Base-by-base conservation (phyloP, 1,140 invertebrate species). In the Xylocopa sonorina region DNA sequence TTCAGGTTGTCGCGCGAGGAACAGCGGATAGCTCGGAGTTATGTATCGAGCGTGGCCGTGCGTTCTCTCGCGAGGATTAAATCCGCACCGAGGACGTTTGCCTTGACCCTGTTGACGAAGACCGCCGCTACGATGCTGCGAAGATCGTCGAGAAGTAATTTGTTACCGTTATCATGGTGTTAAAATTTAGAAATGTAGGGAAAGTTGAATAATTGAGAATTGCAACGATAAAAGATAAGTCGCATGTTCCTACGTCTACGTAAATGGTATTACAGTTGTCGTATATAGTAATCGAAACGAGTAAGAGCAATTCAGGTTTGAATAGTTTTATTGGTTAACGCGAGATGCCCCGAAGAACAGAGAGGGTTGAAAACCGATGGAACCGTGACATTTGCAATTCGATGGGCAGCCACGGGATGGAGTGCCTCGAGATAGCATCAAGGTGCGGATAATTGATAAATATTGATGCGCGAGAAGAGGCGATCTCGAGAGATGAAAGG, bases 21-120 rank as follows among this genome's bases (percentile, higher is more conserved):
- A 86, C 79, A 63, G 55, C 46, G 50, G 53, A 69, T 63, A 60
- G 66, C 69, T 51, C 27, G 16, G 43, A 43, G 27, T 62, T 24
- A 62, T 48, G 79, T 76, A 76, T 79, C 75, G 80, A 68, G 41
- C 3, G 50, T 62, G 27, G 50, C 34, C 50, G 12, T 41, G 83
- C 58, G 72, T 67, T 79, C 67, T 41, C 66, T 79, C 67, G 60
- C 62, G 80, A 80, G 72, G 60, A 85, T 85, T 86, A 76, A 69
- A 82, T 86, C 51, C 62, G 34, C 7, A 21, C 29, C n/a, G n/a
- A n/a, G n/a, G 46, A 76, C 57, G 58, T 79, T 75, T 51, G 55
- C 68, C 46, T 50, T 4, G 24, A 41, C 0, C 18, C 24, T 21
- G 2, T n/a, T 18, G 46, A 3, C n/a, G n/a, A n/a, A n/a, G n/a